Conservation (phyloP, 2,113 vertebrate species). For the Rhegmatorhina hoffmannsi region DNA sequence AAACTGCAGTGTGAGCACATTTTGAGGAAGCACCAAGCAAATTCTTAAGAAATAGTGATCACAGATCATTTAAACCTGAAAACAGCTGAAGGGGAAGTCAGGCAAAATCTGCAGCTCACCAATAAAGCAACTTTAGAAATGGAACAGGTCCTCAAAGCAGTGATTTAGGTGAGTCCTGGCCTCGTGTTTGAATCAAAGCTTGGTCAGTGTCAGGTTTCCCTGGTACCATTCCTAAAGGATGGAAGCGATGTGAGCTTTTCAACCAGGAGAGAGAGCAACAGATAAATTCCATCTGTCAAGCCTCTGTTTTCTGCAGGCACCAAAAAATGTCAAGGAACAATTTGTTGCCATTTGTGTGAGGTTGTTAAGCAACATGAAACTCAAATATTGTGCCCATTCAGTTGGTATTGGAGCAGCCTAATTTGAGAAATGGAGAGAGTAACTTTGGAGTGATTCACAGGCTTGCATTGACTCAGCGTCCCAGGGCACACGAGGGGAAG, state of each 20-base stretch:
- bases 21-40: background rate
- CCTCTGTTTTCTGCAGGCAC: slow-evolving; percentile 25
- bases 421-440: background rate
- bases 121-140: background rate
- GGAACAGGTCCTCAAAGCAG: background rate
- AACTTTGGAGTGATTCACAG: slow-evolving; percentile 11
- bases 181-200: background rate
- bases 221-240: background rate
- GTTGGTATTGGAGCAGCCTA: slow-evolving; percentile 11
- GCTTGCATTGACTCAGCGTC: background rate
- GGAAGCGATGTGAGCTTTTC: background rate
- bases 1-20: background rate
- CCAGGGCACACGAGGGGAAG: background rate
- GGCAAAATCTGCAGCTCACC: background rate
- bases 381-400: slow-evolving; percentile 58
- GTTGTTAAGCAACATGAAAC: slow-evolving; percentile 60
- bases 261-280: slow-evolving; percentile 51
- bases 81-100: background rate
- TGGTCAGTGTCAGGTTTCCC: background rate
- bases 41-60: background rate
- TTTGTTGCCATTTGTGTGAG: slow-evolving; percentile 41
- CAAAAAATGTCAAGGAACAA: slow-evolving; percentile 58
- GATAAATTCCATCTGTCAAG: slow-evolving; percentile 56
- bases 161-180: background rate
- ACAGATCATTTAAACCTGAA: background rate